Evolutionary conservation across 2,113 vertebrate genomes (phyloP).

Genomic region (Rhizomys pruinosus): DNA sequence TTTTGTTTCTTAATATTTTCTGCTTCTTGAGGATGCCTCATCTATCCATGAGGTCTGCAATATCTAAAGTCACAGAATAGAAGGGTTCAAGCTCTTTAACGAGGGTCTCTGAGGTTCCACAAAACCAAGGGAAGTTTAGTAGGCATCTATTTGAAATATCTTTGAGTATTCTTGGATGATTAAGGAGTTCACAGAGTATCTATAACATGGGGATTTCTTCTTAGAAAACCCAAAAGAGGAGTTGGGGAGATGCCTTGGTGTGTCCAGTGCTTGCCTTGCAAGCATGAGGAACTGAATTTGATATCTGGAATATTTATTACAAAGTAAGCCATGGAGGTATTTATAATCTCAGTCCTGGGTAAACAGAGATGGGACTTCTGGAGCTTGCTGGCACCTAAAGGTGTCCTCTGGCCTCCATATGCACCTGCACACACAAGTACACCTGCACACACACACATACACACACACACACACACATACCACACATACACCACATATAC

Average conservation of each 20-base stretch:
- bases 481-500: too few species aligned
- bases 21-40: conserved; percentile 5
- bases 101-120: not conserved
- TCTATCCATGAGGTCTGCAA: not conserved
- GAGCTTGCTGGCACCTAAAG: not conserved
- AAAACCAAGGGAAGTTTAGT: conserved; percentile 9
- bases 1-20: not conserved
- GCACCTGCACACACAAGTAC: not conserved
- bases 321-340: not conserved
- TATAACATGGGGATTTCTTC: not conserved
- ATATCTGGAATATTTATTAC: not conserved
- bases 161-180: not conserved
- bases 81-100: conserved; percentile 27
- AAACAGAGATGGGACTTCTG: not conserved
- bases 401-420: too few species aligned
- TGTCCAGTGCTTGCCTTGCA: not conserved
- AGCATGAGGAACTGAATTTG: not conserved
- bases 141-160: conserved; percentile 25
- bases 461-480: too few species aligned
- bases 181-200: not conserved
- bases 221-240: not conserved
- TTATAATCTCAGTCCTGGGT: not conserved
- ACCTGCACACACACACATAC: not conserved
- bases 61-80: not conserved
- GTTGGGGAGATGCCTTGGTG: not conserved